These are phyloP conservation scores for Pelvicachromis taeniatus DNA, from an alignment of 2,113 vertebrate species.

Conservation along the genomic window DNA sequence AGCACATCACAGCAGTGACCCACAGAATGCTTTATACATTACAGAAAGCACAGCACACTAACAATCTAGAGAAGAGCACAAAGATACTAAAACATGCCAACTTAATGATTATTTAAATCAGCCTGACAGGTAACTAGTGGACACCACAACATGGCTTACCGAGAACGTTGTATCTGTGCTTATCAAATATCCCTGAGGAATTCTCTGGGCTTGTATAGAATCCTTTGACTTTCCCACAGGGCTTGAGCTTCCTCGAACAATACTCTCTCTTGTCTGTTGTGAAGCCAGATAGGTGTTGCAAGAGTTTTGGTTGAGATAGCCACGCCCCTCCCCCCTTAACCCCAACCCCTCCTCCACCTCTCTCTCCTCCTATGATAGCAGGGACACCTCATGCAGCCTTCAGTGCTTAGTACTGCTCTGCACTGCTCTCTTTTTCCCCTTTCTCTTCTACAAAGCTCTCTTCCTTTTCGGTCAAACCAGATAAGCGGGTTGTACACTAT, in stretches of 20 bases:
- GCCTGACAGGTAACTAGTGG: not conserved
- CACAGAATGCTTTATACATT: not conserved
- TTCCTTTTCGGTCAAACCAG: slow-evolving; percentile 58
- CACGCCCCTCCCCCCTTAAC: slow-evolving; percentile 39
- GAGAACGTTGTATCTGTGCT: not conserved
- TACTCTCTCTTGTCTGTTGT: slow-evolving; percentile 71
- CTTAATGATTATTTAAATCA: not conserved
- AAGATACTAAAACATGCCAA: not conserved
- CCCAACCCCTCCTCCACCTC: slow-evolving; percentile 63
- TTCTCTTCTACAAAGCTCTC: not conserved
- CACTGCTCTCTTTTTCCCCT: not conserved
- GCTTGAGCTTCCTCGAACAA: slow-evolving; percentile 72
- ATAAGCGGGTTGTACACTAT: slow-evolving; percentile 57
- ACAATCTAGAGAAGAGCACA: not conserved
- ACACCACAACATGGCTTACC: slow-evolving; percentile 46
- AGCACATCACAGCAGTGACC: not conserved
- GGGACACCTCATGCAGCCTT: slow-evolving; percentile 52
- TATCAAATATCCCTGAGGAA: slow-evolving; percentile 37
- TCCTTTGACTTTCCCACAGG: slow-evolving; percentile 72
- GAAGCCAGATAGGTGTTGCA: slow-evolving; percentile 81
- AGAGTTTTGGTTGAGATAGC: slow-evolving; percentile 64
- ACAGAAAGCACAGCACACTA: not conserved
- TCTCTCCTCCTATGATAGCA: slow-evolving; percentile 80
- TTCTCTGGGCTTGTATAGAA: slow-evolving; percentile 23
- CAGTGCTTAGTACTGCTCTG: slow-evolving; percentile 20